A percentile compares a stretch with the other conserved stretches of the same genome.
phyloP scores from a whole-genome alignment of 2,888 invertebrate genomes.

The Therioaphis trifolii region DNA sequence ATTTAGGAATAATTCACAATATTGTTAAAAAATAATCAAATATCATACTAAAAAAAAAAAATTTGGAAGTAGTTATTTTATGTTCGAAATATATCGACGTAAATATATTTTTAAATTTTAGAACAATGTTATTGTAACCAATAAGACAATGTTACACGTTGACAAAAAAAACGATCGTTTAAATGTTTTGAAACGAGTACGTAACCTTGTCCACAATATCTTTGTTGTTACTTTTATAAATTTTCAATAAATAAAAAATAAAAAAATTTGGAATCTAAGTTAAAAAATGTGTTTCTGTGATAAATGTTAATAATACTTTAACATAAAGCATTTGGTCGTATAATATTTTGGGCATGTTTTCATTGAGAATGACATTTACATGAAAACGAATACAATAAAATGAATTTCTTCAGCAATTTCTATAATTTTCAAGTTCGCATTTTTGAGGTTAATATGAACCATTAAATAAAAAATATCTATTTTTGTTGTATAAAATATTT shows the following conservation, averaged over 20 bases:
- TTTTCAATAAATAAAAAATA: background rate
- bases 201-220: slow-evolving; percentile 30
- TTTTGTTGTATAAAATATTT: no score
- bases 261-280: background rate
- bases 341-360: slow-evolving; percentile 28
- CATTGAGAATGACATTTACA: slow-evolving; percentile 17
- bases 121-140: slow-evolving; percentile 1
- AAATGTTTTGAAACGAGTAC: background rate
- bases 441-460: background rate
- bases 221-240: background rate
- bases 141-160: slow-evolving; percentile 12
- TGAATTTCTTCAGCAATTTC: slow-evolving; percentile 15
- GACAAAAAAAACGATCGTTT: slow-evolving; percentile 21
- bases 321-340: slow-evolving; percentile 10
- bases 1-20: no score
- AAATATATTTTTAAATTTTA: background rate
- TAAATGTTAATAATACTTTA: slow-evolving; percentile 33
- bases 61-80: background rate
- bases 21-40: background rate
- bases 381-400: slow-evolving; percentile 23
- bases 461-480: background rate
- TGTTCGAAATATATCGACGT: background rate
- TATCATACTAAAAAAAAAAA: background rate
- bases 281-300: background rate
- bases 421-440: background rate